Base-by-base conservation (phyloP, 37 sponge, comb jelly and placozoan species). In the Petrosia ficiformis region DNA sequence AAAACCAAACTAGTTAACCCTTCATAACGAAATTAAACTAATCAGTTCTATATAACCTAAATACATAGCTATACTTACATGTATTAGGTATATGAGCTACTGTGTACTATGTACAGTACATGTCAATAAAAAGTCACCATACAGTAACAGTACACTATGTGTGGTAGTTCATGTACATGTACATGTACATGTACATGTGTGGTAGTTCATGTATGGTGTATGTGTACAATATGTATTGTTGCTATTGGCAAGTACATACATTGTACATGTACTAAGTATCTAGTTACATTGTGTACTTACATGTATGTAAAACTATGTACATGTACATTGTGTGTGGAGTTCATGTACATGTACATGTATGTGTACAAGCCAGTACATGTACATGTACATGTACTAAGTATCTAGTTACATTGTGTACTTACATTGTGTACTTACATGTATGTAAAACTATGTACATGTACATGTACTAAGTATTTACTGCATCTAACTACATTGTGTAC, bases 141-240 rank as follows among this genome's bases (percentile, higher is more conserved):
- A n/a, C n/a, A n/a, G n/a, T n/a, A n/a, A n/a, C n/a, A n/a, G n/a
- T n/a, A n/a, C n/a, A n/a, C n/a, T n/a, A n/a, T n/a, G n/a, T n/a
- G n/a, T n/a, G n/a, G n/a, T n/a, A 21, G 41, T 67, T 3, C 42
- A 6, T 68, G 8, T 6, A 39, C 32, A 11, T 37, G 44, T 68
- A 68, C 31, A 26, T 73, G 35, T 81, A 32, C 44, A 40, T 72
- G 58, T 37, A 29, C 54, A 6, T 65, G 34, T 54, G 28, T 79
- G 22, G 5, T 3, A 26, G 19, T 79, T 42, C 42, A 29, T 67
- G 54, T 35, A n/a, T 75, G 26, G 67, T 42, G 70, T 6, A 38
- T 26, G 11, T 11, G 22, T 0, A 48, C 21, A 26, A 2, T 83
- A 21, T 0, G 21, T 35, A 42, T 39, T 19, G 19, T 39, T 75